A percentile compares a stretch with the other conserved stretches of the same genome.
Evolutionary conservation across 2,797 vertebrate species (phyloP).

Genomic region (Gallinago nigripennis): DNA sequence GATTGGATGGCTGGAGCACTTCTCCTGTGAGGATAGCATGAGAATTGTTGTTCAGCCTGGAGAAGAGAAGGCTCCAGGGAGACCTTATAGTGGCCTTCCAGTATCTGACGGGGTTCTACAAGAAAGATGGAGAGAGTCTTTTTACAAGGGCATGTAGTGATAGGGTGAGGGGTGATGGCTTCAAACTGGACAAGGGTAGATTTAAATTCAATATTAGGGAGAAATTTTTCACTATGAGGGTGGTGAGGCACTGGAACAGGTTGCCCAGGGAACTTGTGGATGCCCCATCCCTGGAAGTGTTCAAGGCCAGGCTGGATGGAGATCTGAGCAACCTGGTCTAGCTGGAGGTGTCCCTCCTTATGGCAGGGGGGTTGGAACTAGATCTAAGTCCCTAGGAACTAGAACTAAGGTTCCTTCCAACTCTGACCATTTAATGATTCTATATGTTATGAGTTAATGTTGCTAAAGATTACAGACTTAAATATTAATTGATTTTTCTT

Average conservation of each 20-base stretch:
- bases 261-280: neutral
- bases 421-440: neutral
- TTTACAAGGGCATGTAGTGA: neutral
- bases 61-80: neutral
- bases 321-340: neutral
- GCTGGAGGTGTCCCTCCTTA: neutral
- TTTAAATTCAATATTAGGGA: neutral
- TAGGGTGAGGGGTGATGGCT: neutral
- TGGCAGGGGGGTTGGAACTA: neutral
- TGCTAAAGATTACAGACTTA: neutral
- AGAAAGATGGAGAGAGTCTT: neutral
- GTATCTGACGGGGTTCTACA: neutral
- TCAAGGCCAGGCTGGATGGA: neutral
- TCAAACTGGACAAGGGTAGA: neutral
- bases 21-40: neutral
- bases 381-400: neutral
- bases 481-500: neutral
- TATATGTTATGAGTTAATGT: neutral
- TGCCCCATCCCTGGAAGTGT: neutral
- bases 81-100: neutral
- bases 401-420: neutral
- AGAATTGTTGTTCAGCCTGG: neutral
- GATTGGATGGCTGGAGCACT: neutral
- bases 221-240: neutral
- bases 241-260: neutral